Conservation (phyloP, 2,113 vertebrate species). For the Phrynocephalus versicolor region DNA sequence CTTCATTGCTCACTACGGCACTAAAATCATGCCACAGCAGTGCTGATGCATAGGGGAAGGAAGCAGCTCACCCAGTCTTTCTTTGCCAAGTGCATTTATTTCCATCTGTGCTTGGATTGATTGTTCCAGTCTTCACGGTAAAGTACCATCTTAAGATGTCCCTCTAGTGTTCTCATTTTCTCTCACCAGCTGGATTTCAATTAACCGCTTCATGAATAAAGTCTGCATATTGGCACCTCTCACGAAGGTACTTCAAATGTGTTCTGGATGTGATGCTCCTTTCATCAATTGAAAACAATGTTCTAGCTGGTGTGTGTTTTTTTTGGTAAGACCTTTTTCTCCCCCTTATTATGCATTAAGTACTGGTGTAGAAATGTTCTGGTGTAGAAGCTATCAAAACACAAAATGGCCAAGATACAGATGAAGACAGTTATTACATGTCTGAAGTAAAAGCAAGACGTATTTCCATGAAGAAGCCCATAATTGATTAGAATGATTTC, state of each 20-base stretch:
- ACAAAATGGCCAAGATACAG: not conserved
- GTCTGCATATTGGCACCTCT: slow-evolving; percentile 17
- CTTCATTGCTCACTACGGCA: not conserved
- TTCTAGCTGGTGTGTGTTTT: not conserved
- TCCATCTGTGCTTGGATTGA: slow-evolving; percentile 31
- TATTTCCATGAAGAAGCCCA: not conserved
- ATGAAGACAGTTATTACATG: not conserved
- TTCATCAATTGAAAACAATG: not conserved
- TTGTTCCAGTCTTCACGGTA: slow-evolving; percentile 11
- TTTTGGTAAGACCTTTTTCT: not conserved
- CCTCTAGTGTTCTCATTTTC: slow-evolving; percentile 22
- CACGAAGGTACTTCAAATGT: not conserved
- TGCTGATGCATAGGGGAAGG: not conserved
- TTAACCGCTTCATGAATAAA: slow-evolving; percentile 27
- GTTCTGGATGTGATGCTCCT: slow-evolving; percentile 1
- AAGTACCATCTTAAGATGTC: slow-evolving; percentile 24
- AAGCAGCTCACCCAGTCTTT: not conserved
- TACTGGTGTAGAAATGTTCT: too few species aligned
- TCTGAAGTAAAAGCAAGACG: not conserved
- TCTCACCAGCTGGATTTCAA: slow-evolving; percentile 37
- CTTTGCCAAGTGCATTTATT: slow-evolving; percentile 21
- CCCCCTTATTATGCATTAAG: not conserved
- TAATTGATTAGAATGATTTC: not conserved
- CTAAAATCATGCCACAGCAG: not conserved
- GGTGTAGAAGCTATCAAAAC: not conserved